Evolutionary conservation across 2,888 invertebrate species (phyloP).

Genomic region (Caenorhabditis wallacei): DNA sequence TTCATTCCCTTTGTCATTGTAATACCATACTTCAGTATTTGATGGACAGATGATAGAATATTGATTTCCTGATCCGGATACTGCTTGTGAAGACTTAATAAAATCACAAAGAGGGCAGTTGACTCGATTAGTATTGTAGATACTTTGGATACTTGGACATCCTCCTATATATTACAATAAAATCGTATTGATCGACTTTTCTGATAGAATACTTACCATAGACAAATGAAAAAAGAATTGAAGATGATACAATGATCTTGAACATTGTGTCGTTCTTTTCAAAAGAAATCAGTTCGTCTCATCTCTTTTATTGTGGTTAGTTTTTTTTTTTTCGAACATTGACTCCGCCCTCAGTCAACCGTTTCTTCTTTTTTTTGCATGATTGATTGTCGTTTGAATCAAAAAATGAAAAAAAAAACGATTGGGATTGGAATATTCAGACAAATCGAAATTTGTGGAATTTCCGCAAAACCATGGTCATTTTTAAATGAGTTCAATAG

Average conservation of each 20-base stretch:
- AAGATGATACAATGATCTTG: constrained; percentile 31
- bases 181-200: background rate
- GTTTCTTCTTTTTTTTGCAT: constrained; percentile 11
- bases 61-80: constrained; percentile 31
- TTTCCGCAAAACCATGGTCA: too few species aligned
- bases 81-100: background rate
- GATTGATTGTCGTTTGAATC: constrained; percentile 18
- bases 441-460: background rate
- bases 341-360: constrained; percentile 28
- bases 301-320: background rate
- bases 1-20: constrained; percentile 42
- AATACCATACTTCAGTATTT: constrained; percentile 42
- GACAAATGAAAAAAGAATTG: background rate
- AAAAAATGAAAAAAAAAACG: background rate
- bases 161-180: constrained; percentile 30
- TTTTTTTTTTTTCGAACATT: constrained; percentile 33
- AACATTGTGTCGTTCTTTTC: constrained; percentile 19
- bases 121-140: constrained; percentile 27
- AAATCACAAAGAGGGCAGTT: constrained; percentile 50
- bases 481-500: background rate
- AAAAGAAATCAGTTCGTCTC: background rate
- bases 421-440: background rate
- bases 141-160: constrained; percentile 19
- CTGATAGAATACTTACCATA: constrained; percentile 14
- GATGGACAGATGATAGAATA: constrained; percentile 46